phyloP scores from a whole-genome alignment of 1,140 invertebrate species.

The Macrobrachium nipponense region DNA sequence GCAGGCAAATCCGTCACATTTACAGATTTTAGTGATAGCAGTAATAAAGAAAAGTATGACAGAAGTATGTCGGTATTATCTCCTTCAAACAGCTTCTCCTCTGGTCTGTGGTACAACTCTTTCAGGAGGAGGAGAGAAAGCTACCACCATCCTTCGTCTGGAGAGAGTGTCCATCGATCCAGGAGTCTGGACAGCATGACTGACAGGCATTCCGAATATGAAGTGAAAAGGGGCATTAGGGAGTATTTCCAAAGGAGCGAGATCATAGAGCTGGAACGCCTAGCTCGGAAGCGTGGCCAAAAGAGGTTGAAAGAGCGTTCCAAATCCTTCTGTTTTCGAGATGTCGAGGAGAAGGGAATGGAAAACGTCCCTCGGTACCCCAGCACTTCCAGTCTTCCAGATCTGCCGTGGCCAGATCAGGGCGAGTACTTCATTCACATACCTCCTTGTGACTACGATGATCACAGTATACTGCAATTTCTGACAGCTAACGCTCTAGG shows the following conservation, averaged over 20 bases:
- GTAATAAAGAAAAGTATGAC: not conserved
- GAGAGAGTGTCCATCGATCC: not conserved
- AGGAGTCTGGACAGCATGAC: conserved; percentile 2
- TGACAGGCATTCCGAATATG: not conserved
- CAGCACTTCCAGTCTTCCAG: too few relatives aligned
- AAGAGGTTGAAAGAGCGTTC: not conserved
- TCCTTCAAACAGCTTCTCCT: not conserved
- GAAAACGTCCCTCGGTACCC: too few relatives aligned
- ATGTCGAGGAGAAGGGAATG: too few relatives aligned
- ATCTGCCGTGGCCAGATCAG: too few relatives aligned
- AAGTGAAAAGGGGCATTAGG: conserved; percentile 19
- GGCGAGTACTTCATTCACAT: too few relatives aligned
- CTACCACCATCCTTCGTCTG: not conserved
- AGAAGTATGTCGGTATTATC: not conserved
- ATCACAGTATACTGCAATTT: too few relatives aligned
- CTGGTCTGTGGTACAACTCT: not conserved
- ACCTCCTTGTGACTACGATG: too few relatives aligned
- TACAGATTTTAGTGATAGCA: not conserved
- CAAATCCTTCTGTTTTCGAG: not conserved
- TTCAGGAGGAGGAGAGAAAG: not conserved
- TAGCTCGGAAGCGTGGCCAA: not conserved
- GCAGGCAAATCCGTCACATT: not conserved
- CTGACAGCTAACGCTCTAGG: too few relatives aligned
- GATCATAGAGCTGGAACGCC: conserved; percentile 1
- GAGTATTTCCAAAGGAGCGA: conserved; percentile 23